A percentile compares a stretch with the other conserved stretches of the same genome.
phyloP scores from a whole-genome alignment of 2,888 invertebrate genomes.

The Eupithecia abbreviata region DNA sequence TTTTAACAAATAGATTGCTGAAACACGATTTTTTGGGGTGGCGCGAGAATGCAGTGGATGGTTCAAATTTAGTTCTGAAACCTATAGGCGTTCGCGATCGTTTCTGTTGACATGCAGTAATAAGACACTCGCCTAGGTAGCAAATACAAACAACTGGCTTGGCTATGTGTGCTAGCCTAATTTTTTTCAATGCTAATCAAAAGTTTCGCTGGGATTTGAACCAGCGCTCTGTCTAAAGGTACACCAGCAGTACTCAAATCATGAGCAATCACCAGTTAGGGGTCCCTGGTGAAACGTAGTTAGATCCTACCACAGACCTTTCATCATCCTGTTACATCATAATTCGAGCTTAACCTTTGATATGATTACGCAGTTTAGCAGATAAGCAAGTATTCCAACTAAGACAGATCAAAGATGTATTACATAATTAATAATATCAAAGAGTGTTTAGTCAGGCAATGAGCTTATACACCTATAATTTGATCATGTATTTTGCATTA shows the following conservation, averaged over 20 bases:
- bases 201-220: not conserved
- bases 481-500: constrained; percentile 9
- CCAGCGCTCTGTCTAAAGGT: not conserved
- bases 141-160: not conserved
- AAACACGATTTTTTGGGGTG: not conserved
- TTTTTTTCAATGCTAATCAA: not conserved
- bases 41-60: not conserved
- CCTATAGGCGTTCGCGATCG: not conserved
- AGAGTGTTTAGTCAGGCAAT: constrained; percentile 34
- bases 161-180: not conserved
- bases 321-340: not conserved
- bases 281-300: not conserved
- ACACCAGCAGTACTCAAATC: not conserved
- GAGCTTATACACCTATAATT: constrained; percentile 16
- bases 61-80: no score
- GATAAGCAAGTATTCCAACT: constrained; percentile 34
- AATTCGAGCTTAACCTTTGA: constrained; percentile 30
- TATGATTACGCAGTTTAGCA: constrained; percentile 29
- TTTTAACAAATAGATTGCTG: not conserved
- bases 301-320: not conserved
- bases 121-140: not conserved
- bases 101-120: not conserved
- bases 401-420: constrained; percentile 38
- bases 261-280: not conserved
- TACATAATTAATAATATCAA: constrained; percentile 31